A percentile compares a stretch with the other conserved stretches of the same genome.
Conservation (phyloP, 2,113 vertebrate genomes). For the Physeter macrocephalus region DNA sequence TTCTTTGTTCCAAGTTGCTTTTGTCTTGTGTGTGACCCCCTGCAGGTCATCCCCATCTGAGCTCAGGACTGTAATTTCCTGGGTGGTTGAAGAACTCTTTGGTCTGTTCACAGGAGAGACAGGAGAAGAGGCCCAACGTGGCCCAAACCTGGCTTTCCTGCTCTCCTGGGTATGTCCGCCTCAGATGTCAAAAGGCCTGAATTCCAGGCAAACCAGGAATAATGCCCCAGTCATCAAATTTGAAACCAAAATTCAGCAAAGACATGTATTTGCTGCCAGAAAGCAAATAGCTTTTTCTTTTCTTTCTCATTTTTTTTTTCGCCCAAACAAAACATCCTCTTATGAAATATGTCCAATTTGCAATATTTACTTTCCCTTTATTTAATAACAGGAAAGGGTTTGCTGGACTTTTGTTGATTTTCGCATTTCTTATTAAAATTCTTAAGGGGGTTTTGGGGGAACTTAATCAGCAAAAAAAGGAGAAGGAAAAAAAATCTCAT, state of each 20-base stretch:
- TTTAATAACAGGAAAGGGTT: conserved; percentile 88
- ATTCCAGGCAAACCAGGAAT: conserved; percentile 72
- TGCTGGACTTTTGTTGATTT: conserved; percentile 82
- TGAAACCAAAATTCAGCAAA: conserved; percentile 76
- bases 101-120: not conserved
- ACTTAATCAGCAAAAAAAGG: conserved; percentile 81
- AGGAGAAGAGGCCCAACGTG: not conserved
- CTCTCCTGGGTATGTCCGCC: conserved; percentile 27
- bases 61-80: not conserved
- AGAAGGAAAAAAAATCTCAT: conserved; percentile 37
- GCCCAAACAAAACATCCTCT: conserved; percentile 84
- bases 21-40: not conserved
- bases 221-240: conserved; percentile 80
- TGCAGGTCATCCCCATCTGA: not conserved
- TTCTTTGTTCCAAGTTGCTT: conserved; percentile 15
- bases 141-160: not conserved
- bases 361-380: conserved; percentile 85
- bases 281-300: conserved; percentile 73
- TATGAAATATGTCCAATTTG: conserved; percentile 79
- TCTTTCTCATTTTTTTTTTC: conserved; percentile 64
- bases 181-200: conserved; percentile 65
- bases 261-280: conserved; percentile 77
- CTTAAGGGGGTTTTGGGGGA: conserved; percentile 77
- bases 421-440: conserved; percentile 84
- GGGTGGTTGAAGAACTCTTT: not conserved